Evolutionary conservation across 2,113 vertebrate genomes (phyloP).

Genomic region (Dasypus novemcinctus): DNA sequence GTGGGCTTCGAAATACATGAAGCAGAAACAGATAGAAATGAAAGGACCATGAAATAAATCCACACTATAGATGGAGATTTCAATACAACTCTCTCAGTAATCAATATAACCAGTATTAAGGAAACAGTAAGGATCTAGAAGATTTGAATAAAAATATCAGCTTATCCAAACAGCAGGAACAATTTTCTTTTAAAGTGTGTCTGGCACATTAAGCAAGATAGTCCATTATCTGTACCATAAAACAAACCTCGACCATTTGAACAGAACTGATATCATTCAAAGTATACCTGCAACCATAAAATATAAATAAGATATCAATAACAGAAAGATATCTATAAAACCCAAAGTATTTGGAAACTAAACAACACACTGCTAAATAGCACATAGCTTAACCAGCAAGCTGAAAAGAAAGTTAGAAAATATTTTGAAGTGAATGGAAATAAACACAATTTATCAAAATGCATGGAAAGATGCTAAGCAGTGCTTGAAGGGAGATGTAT

Average conservation of each 20-base stretch:
- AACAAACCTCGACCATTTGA: not conserved
- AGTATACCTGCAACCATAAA: not conserved
- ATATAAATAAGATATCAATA: not conserved
- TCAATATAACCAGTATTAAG: not conserved
- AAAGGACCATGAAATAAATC: not conserved
- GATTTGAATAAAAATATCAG: not conserved
- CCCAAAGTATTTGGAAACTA: not conserved
- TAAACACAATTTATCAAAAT: slow-evolving; percentile 27
- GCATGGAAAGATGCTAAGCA: not conserved
- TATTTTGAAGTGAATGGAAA: not conserved
- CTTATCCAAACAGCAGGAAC: not conserved
- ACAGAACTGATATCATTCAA: not conserved
- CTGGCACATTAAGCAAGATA: not conserved
- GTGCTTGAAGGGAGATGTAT: not conserved
- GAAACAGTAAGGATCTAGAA: not conserved
- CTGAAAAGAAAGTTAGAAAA: slow-evolving; percentile 3
- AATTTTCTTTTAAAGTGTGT: not conserved
- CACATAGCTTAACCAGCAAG: not conserved
- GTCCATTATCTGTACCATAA: not conserved
- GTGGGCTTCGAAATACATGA: not conserved
- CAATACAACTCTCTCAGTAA: not conserved
- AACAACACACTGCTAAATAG: not conserved
- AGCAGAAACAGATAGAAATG: not conserved
- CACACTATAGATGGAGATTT: not conserved
- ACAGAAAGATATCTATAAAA: not conserved